Conservation (phyloP, 2,113 vertebrate species). For the Andinoacara biseriatus region DNA sequence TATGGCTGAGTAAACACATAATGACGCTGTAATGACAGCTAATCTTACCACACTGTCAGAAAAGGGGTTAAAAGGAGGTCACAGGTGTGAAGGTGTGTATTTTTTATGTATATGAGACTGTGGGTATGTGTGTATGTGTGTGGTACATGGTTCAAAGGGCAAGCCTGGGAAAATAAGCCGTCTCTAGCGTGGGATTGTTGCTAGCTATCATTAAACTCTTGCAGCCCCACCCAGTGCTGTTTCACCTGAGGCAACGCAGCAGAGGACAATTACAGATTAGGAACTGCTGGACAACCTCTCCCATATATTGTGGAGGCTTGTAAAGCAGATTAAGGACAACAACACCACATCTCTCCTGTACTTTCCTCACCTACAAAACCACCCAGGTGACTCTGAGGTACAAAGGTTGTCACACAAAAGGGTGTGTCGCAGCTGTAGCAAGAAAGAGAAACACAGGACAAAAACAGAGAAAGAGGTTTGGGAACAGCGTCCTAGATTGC, state of each 20-base stretch:
- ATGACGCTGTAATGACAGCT: constrained; percentile 68
- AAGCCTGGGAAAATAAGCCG: constrained; percentile 64
- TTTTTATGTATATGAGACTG: constrained; percentile 40
- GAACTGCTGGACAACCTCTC: constrained; percentile 62
- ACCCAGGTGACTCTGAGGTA: constrained; percentile 64
- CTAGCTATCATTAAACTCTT: constrained; percentile 64
- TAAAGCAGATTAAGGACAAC: constrained; percentile 76
- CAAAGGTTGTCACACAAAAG: constrained; percentile 70
- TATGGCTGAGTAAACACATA: constrained; percentile 69
- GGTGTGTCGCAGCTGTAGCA: constrained; percentile 25
- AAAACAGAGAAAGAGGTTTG: constrained; percentile 1
- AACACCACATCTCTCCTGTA: constrained; percentile 63
- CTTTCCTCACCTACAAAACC: constrained; percentile 68
- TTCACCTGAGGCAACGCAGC: constrained; percentile 70
- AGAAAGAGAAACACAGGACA: neutral
- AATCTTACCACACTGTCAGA: constrained; percentile 66
- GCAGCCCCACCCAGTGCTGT: constrained; percentile 62
- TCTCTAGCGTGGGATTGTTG: constrained; percentile 67
- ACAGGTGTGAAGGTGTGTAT: constrained; percentile 66
- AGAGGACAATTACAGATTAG: constrained; percentile 77
- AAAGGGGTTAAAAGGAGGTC: constrained; percentile 63
- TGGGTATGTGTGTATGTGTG: constrained; percentile 36
- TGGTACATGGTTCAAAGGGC: constrained; percentile 61
- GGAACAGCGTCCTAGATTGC: constrained; percentile 11
- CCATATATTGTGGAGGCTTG: constrained; percentile 60